Conservation (phyloP, 2,113 vertebrate species). For the Orientallactaga bullata region DNA sequence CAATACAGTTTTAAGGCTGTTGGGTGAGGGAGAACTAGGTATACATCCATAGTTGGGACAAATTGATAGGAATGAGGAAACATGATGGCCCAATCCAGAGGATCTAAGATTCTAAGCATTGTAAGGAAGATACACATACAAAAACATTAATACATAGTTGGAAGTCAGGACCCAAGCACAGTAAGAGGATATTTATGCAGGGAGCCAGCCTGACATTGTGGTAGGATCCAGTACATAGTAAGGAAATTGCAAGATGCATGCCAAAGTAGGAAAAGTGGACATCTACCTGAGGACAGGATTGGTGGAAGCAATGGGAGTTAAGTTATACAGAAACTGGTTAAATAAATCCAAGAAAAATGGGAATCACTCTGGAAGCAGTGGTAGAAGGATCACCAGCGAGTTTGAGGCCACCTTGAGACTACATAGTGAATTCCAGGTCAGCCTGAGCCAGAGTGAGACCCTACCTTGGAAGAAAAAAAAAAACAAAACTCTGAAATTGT, state of each 20-base stretch:
- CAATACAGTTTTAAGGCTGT: background rate
- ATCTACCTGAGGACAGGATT: background rate
- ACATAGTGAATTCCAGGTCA: too few species aligned
- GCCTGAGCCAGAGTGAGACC: too few species aligned
- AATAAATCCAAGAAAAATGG: background rate
- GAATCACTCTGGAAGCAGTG: background rate
- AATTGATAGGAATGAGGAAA: background rate
- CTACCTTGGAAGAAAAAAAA: too few species aligned
- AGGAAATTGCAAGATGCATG: background rate
- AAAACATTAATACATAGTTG: background rate
- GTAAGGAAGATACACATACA: background rate
- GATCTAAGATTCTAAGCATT: background rate
- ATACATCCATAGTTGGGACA: background rate
- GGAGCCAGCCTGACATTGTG: too few species aligned
- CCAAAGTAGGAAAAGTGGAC: background rate
- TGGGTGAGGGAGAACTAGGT: background rate
- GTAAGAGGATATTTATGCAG: background rate
- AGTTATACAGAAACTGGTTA: background rate
- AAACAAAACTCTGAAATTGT: background rate
- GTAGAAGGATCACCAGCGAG: too few species aligned
- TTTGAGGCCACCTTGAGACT: too few species aligned
- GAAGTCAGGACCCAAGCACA: background rate
- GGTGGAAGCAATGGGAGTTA: background rate
- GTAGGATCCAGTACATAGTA: too few species aligned
- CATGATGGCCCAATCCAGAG: background rate